Evolutionary conservation across 2,797 vertebrate genomes (phyloP).

Genomic region (Cheirogaleus major): DNA sequence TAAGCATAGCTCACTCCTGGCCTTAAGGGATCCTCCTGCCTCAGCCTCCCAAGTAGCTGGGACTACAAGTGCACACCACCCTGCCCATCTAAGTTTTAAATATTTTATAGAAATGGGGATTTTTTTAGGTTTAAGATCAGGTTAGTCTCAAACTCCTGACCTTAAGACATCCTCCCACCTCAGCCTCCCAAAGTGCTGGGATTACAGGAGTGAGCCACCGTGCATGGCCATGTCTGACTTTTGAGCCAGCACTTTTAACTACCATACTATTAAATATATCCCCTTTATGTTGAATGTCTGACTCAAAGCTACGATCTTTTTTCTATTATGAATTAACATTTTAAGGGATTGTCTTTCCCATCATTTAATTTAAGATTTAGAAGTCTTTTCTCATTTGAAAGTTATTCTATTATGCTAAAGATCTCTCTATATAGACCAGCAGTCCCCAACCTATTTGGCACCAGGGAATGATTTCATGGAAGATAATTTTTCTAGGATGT

Average conservation of each 20-base stretch:
- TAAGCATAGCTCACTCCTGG: neutral
- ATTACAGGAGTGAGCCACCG: neutral
- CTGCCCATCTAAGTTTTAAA: neutral
- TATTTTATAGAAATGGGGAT: neutral
- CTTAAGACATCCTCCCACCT: neutral
- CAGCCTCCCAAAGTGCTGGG: neutral
- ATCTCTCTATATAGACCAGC: neutral
- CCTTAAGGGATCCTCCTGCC: neutral
- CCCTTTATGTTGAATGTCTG: constrained; percentile 33
- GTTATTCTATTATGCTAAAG: neutral
- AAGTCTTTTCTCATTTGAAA: constrained; percentile 44
- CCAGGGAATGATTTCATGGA: no score
- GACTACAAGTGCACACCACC: neutral
- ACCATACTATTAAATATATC: neutral
- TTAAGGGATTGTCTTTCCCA: neutral
- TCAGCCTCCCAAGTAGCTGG: neutral
- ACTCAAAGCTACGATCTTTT: constrained; percentile 61
- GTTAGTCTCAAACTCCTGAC: neutral
- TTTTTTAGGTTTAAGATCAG: neutral
- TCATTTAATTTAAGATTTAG: constrained; percentile 14
- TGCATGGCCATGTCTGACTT: neutral
- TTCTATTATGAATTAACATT: neutral
- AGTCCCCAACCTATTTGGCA: no score
- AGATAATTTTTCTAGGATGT: no score
- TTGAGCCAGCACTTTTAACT: neutral